These are phyloP conservation scores for Ferdinandea cuprea DNA, from an alignment of 2,888 invertebrate genomes.

Conservation along the genomic window DNA sequence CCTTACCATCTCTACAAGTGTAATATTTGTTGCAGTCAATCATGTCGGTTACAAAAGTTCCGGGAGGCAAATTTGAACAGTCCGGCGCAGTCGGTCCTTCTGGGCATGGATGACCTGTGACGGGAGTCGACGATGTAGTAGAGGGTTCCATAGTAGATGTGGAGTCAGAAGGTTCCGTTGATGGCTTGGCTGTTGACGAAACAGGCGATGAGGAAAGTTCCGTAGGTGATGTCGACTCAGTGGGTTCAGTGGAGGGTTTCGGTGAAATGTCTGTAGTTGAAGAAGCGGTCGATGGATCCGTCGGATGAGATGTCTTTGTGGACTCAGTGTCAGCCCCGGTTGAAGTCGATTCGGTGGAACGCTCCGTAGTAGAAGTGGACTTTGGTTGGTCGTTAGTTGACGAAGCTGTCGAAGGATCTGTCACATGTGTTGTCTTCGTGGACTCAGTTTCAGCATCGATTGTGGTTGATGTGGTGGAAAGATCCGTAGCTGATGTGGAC, in stretches of 20 bases:
- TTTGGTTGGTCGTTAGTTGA: too few species aligned
- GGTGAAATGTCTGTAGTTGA: too few species aligned
- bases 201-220: not conserved
- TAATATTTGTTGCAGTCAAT: slow-evolving; percentile 51
- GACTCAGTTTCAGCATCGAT: too few species aligned
- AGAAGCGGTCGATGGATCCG: too few species aligned
- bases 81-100: not conserved
- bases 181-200: not conserved
- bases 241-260: not conserved
- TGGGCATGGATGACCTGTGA: slow-evolving; percentile 8
- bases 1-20: not conserved
- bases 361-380: not conserved
- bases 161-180: not conserved
- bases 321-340: too few species aligned
- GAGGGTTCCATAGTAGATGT: not conserved
- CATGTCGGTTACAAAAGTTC: slow-evolving; percentile 8
- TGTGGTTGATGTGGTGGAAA: too few species aligned
- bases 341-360: too few species aligned
- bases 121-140: not conserved
- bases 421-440: not conserved
- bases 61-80: slow-evolving; percentile 7
- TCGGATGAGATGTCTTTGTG: not conserved
- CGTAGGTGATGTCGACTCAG: too few species aligned
- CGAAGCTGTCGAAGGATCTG: not conserved
- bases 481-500: too few species aligned